These are phyloP conservation scores for Chloroceryle inda DNA, from an alignment of 2,797 vertebrate genomes.

Conservation along the genomic window DNA sequence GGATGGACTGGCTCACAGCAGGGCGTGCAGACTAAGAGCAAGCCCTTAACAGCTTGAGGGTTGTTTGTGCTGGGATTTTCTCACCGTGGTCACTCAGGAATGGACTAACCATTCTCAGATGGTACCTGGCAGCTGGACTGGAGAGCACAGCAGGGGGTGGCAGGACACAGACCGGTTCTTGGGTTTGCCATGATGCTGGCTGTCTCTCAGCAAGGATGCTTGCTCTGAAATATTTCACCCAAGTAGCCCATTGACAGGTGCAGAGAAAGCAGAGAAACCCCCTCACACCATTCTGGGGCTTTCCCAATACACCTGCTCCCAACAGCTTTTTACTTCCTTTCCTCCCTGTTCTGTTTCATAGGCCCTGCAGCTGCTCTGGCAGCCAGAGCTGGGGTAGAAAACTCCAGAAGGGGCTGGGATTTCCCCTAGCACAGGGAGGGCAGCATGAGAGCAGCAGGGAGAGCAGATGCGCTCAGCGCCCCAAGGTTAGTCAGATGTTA, in stretches of 20 bases:
- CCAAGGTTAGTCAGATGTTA: conserved; percentile 42
- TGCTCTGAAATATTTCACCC: not conserved
- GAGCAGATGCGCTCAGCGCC: conserved; percentile 19
- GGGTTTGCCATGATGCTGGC: fast-evolving
- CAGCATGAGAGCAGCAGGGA: not conserved
- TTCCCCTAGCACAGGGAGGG: not conserved
- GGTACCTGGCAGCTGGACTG: not conserved
- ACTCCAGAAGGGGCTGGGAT: not conserved
- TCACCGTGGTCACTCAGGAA: fast-evolving
- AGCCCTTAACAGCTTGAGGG: not conserved
- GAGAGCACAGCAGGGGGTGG: not conserved
- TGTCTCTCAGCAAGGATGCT: not conserved
- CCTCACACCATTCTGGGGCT: fast-evolving
- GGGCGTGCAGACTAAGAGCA: not conserved
- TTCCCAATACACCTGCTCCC: not conserved
- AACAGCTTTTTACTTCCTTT: not conserved
- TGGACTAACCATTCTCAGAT: not conserved
- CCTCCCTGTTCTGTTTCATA: not conserved
- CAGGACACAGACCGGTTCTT: not conserved
- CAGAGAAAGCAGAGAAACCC: not conserved
- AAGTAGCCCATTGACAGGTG: not conserved
- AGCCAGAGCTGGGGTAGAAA: not conserved
- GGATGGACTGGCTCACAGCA: not conserved
- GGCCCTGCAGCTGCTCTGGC: not conserved
- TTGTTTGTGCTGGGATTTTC: not conserved